Conservation (phyloP, 2,888 invertebrate species). For the Polydrusus cervinus region DNA sequence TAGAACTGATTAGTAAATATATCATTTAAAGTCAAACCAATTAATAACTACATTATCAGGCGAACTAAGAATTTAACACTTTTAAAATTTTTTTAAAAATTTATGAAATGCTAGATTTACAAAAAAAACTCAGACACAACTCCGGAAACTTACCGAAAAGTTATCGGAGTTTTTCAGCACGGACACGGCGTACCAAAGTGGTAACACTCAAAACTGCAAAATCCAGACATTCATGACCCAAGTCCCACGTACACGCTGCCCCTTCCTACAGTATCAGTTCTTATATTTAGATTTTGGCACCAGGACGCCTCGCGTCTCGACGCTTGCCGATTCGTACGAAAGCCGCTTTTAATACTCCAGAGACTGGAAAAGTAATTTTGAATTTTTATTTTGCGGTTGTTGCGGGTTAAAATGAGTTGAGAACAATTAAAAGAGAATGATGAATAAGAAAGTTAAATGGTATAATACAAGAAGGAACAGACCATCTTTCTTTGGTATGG, state of each 20-base stretch:
- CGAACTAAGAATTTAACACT: neutral
- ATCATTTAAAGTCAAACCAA: neutral
- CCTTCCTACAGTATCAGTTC: constrained; percentile 68
- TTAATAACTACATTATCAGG: neutral
- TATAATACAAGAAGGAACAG: too few species aligned
- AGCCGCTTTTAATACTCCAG: constrained; percentile 32
- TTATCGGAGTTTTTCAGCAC: constrained; percentile 51
- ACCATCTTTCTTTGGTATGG: too few species aligned
- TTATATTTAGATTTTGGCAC: constrained; percentile 80
- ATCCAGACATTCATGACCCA: constrained; percentile 64
- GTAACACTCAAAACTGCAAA: constrained; percentile 69
- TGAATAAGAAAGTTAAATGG: too few species aligned
- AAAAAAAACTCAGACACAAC: constrained; percentile 22
- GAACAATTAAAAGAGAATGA: neutral
- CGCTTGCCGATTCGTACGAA: constrained; percentile 57
- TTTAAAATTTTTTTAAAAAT: neutral
- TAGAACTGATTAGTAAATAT: neutral
- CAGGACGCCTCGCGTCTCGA: constrained; percentile 70
- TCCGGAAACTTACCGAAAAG: constrained; percentile 58
- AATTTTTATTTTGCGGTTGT: constrained; percentile 12
- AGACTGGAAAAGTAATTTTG: constrained; percentile 48
- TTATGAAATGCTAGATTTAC: neutral
- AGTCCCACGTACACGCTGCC: constrained; percentile 62
- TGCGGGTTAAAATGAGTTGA: neutral
- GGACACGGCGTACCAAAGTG: constrained; percentile 58